phyloP scores from a whole-genome alignment of 2,888 invertebrate genomes.

The Tinea trinotella region DNA sequence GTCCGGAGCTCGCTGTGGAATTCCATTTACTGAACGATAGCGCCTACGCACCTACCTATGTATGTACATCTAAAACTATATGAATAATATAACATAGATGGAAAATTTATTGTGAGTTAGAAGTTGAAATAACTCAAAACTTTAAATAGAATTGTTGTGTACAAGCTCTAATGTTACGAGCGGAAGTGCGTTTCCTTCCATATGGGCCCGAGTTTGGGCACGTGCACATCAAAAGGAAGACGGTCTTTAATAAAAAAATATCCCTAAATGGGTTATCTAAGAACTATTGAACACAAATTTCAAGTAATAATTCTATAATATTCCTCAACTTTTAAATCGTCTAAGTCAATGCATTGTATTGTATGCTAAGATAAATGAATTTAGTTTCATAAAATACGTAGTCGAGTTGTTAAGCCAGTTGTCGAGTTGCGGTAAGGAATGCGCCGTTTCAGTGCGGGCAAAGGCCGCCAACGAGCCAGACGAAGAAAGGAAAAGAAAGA shows the following conservation, averaged over 20 bases:
- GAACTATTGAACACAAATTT: no score
- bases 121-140: not conserved
- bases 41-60: constrained; percentile 47
- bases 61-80: not conserved
- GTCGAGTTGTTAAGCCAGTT: not conserved
- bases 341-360: no score
- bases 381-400: not conserved
- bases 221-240: constrained; percentile 3
- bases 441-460: constrained; percentile 1
- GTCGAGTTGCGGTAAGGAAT: not conserved
- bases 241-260: not conserved
- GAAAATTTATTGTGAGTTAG: no score
- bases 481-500: constrained; percentile 4
- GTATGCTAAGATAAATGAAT: not conserved
- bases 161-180: not conserved
- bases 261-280: no score
- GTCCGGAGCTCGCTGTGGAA: constrained; percentile 56
- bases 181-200: constrained; percentile 3
- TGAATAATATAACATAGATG: no score
- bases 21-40: constrained; percentile 67
- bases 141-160: not conserved
- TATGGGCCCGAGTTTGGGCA: not conserved
- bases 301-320: no score
- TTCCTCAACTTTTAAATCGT: no score
- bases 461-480: constrained; percentile 1